phyloP scores from a whole-genome alignment of 2,797 vertebrate genomes.

The Petrocephalus schoutedeni region DNA sequence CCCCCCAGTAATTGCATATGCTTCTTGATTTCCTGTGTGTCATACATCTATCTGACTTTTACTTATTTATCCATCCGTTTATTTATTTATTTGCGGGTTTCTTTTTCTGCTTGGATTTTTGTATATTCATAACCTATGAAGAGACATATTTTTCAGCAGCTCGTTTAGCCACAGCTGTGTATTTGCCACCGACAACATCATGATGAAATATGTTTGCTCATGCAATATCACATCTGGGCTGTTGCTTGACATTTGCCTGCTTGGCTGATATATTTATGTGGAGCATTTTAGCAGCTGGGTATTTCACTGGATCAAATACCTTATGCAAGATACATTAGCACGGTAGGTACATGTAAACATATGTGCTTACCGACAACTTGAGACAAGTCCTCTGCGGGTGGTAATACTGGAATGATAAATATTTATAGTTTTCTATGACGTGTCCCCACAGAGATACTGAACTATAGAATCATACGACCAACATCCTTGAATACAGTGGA shows the following conservation, averaged over 20 bases:
- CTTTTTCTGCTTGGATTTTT: no score
- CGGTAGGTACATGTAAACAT: background rate
- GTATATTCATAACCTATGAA: background rate
- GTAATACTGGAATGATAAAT: background rate
- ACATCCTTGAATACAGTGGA: background rate
- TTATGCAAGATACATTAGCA: background rate
- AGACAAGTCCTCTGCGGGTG: background rate
- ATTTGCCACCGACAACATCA: background rate
- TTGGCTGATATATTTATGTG: background rate
- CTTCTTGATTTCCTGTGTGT: background rate
- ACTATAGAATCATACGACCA: background rate
- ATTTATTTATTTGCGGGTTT: background rate
- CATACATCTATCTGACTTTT: background rate
- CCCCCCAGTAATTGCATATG: background rate
- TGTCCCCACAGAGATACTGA: background rate
- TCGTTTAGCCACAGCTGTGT: background rate
- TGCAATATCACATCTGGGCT: background rate
- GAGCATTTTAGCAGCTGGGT: background rate
- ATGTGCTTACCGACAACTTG: background rate
- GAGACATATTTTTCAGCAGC: background rate
- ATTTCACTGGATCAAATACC: background rate
- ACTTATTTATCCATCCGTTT: background rate
- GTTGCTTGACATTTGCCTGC: background rate
- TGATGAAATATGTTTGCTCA: background rate
- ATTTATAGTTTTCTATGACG: background rate